Percentiles rank a stretch among this genome's conserved stretches.
Conservation (phyloP, 2,888 invertebrate species). For the Melitaea athalia region DNA sequence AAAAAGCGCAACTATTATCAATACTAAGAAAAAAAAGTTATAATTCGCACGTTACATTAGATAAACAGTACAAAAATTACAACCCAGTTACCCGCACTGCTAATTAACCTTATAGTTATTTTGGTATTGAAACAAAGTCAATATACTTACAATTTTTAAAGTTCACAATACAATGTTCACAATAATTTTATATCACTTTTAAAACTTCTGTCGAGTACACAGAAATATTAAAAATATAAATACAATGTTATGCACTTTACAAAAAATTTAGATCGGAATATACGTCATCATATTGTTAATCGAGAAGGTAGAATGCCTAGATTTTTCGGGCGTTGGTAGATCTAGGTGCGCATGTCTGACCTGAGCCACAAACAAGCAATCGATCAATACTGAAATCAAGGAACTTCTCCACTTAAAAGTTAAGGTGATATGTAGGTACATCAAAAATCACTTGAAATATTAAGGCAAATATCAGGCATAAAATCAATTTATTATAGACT, state of each 20-base stretch:
- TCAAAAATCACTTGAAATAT: too few relatives aligned
- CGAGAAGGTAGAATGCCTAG: conserved; percentile 5
- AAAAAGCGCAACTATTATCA: too few relatives aligned
- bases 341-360: conserved; percentile 10
- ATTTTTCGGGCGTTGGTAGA: neutral
- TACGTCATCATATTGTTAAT: neutral
- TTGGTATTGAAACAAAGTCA: neutral
- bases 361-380: neutral
- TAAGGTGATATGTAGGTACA: too few relatives aligned
- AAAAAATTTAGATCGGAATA: neutral
- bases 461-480: too few relatives aligned
- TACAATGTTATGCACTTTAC: neutral
- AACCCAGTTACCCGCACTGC: too few relatives aligned
- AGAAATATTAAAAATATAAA: neutral
- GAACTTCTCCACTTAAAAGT: neutral
- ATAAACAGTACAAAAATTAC: too few relatives aligned
- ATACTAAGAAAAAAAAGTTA: too few relatives aligned
- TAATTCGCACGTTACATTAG: too few relatives aligned
- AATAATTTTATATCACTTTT: neutral
- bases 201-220: neutral
- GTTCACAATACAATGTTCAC: neutral
- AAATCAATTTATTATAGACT: too few relatives aligned
- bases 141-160: neutral
- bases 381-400: conserved; percentile 6
- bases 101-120: too few relatives aligned